Conservation (phyloP, 2,113 vertebrate genomes). For the Kryptolebias marmoratus region DNA sequence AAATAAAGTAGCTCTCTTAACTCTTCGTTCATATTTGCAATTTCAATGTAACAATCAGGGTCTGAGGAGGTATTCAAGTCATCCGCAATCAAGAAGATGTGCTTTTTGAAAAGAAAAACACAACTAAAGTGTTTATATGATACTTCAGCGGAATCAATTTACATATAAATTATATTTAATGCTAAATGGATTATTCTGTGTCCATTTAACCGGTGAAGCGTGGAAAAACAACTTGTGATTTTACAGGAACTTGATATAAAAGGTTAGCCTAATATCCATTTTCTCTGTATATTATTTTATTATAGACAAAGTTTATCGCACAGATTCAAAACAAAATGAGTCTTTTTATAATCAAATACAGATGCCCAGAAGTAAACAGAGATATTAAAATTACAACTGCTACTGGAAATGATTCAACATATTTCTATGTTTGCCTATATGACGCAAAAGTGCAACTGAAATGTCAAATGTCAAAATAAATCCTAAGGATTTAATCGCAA, state of each 20-base stretch:
- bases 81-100: constrained; percentile 44
- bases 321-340: too few species aligned
- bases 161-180: constrained; percentile 27
- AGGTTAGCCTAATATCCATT: not conserved
- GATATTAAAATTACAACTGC: too few species aligned
- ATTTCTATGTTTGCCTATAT: too few species aligned
- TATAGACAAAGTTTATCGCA: too few species aligned
- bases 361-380: too few species aligned
- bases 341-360: too few species aligned
- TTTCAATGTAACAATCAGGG: constrained; percentile 42
- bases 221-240: not conserved
- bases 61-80: constrained; percentile 17
- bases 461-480: too few species aligned
- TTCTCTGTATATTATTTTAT: too few species aligned
- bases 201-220: too few species aligned
- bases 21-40: constrained; percentile 37
- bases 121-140: constrained; percentile 43
- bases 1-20: not conserved
- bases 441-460: too few species aligned
- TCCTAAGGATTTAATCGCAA: too few species aligned
- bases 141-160: constrained; percentile 14
- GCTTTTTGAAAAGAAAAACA: constrained; percentile 24
- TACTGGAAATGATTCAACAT: too few species aligned
- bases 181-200: not conserved
- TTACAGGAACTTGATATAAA: not conserved